These are phyloP conservation scores for Gastracanthus pulcherrimus DNA, from an alignment of 2,888 invertebrate genomes.

Conservation along the genomic window DNA sequence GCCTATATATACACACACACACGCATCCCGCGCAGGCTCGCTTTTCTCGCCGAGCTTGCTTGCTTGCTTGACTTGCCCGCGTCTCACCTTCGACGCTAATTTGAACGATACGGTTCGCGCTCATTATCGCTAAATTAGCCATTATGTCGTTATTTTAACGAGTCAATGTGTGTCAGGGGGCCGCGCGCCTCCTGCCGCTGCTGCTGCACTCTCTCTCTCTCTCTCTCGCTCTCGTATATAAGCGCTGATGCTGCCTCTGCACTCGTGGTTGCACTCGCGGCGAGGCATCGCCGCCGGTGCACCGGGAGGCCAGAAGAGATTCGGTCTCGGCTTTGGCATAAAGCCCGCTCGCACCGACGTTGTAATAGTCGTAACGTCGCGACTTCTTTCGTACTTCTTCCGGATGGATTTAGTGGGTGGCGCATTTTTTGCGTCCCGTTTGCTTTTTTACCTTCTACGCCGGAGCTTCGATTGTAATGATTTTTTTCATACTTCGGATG, in stretches of 20 bases:
- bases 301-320: background rate
- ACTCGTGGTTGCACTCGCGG: background rate
- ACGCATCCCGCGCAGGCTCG: background rate
- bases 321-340: conserved; percentile 54
- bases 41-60: background rate
- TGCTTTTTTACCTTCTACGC: too few species aligned
- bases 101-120: conserved; percentile 75
- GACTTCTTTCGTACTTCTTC: too few species aligned
- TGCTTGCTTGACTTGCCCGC: background rate
- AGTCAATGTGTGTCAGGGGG: conserved; percentile 77
- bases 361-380: background rate
- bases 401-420: too few species aligned
- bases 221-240: conserved; percentile 15
- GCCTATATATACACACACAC: background rate
- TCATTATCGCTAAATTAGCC: conserved; percentile 77
- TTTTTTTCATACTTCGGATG: too few species aligned
- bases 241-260: too few species aligned
- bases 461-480: too few species aligned
- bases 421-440: too few species aligned
- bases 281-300: too few species aligned
- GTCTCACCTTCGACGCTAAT: conserved; percentile 77
- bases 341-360: conserved; percentile 31
- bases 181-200: too few species aligned
- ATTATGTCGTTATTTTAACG: conserved; percentile 78
- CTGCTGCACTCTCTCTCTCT: conserved; percentile 26